A percentile compares a stretch with the other conserved stretches of the same genome.
Evolutionary conservation across 2,113 vertebrate genomes (phyloP).

Genomic region (Cephalopterus ornatus): DNA sequence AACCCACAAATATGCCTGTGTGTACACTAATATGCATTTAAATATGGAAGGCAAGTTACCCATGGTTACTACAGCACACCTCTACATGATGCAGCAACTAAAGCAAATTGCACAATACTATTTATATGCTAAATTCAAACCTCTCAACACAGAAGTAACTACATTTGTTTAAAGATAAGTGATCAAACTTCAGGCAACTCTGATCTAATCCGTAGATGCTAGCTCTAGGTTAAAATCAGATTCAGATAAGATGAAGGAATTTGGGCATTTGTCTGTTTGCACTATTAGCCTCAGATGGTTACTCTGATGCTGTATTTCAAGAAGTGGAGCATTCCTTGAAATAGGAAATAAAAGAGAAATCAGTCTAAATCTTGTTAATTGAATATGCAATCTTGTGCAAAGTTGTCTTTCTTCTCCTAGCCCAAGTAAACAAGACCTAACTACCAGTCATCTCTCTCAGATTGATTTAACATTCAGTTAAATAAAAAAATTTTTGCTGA

Average conservation of each 20-base stretch:
- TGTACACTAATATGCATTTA: not conserved
- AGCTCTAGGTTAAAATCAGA: not conserved
- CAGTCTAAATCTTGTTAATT: not conserved
- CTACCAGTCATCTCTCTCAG: not conserved
- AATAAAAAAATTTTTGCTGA: not conserved
- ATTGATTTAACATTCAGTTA: not conserved
- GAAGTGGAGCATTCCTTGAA: not conserved
- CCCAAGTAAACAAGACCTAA: not conserved
- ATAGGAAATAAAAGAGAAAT: not conserved
- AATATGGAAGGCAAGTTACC: not conserved
- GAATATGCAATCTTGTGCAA: not conserved
- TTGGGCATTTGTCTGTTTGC: not conserved
- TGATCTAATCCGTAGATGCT: not conserved
- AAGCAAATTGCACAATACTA: not conserved
- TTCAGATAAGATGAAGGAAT: not conserved
- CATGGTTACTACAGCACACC: not conserved
- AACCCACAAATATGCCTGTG: not conserved
- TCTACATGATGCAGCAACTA: not conserved
- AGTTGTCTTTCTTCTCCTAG: not conserved
- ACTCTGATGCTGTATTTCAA: not conserved
- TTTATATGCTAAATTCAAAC: not conserved
- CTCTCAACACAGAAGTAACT: not conserved
- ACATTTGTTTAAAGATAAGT: not conserved
- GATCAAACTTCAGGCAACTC: not conserved
- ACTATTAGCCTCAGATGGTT: not conserved